Conservation (phyloP, 2,797 vertebrate species). For the Molothrus aeneus region DNA sequence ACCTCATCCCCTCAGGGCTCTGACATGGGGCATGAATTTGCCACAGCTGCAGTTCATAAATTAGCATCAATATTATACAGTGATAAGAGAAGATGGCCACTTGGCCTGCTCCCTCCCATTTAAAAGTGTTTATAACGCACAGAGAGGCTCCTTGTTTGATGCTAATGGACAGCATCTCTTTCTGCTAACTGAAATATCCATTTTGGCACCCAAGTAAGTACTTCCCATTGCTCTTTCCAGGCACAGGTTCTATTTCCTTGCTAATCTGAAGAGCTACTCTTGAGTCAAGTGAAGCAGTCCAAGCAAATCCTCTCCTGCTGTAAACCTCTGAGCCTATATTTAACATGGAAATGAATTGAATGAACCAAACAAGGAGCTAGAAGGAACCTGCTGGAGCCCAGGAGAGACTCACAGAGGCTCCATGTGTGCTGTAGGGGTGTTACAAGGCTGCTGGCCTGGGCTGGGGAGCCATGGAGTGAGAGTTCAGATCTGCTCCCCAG, state of each 20-base stretch:
- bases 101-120: not conserved
- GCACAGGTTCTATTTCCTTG: not conserved
- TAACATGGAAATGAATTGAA: not conserved
- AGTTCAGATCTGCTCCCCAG: not conserved
- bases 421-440: not conserved
- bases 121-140: not conserved
- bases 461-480: not conserved
- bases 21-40: not conserved
- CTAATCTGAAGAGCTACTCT: slow-evolving; percentile 10
- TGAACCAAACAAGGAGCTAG: not conserved
- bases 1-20: not conserved
- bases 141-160: not conserved
- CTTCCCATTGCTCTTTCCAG: not conserved
- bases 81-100: not conserved
- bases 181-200: not conserved
- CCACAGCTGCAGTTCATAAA: not conserved
- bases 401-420: not conserved
- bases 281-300: not conserved
- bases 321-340: not conserved
- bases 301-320: slow-evolving; percentile 3
- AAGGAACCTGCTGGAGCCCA: not conserved
- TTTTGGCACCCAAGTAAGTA: not conserved
- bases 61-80: not conserved
- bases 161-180: not conserved
- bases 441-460: not conserved